Evolutionary conservation across 2,113 vertebrate genomes (phyloP).

Genomic region (Indri indri): DNA sequence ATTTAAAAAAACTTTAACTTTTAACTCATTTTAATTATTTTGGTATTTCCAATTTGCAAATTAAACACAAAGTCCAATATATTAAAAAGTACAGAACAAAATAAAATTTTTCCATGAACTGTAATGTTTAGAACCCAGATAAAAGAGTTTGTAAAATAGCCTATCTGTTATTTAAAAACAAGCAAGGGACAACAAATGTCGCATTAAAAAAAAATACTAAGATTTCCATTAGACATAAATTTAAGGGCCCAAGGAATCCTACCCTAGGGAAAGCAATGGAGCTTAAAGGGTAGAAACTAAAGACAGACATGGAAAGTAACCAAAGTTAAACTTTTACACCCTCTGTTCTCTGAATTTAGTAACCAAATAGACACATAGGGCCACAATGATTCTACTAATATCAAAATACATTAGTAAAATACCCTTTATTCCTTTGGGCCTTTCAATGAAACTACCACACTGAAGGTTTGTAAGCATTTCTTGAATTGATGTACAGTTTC

Average conservation of each 20-base stretch:
- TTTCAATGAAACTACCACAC: slow-evolving; percentile 4
- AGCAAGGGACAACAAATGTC: neutral
- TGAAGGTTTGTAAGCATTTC: neutral
- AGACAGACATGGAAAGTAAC: neutral
- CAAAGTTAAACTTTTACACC: neutral
- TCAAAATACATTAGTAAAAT: slow-evolving; percentile 12
- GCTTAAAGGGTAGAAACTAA: neutral
- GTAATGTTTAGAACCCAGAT: slow-evolving; percentile 17
- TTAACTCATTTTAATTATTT: slow-evolving; percentile 41
- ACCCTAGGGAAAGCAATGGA: neutral
- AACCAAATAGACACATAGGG: neutral
- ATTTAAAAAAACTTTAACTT: slow-evolving; percentile 13
- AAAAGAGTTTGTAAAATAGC: neutral
- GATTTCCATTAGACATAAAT: neutral
- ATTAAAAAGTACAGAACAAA: slow-evolving; percentile 42
- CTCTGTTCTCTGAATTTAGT: slow-evolving; percentile 23
- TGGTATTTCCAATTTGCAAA: slow-evolving; percentile 39
- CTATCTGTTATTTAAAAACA: slow-evolving; percentile 36
- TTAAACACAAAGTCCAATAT: slow-evolving; percentile 24
- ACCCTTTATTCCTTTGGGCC: neutral
- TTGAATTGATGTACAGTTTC: neutral
- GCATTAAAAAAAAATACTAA: neutral
- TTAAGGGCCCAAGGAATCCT: neutral
- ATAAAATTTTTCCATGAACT: neutral
- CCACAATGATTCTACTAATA: neutral